Base-by-base conservation (phyloP, 2,888 invertebrate genomes). In the Aspidiotus rigidus region DNA sequence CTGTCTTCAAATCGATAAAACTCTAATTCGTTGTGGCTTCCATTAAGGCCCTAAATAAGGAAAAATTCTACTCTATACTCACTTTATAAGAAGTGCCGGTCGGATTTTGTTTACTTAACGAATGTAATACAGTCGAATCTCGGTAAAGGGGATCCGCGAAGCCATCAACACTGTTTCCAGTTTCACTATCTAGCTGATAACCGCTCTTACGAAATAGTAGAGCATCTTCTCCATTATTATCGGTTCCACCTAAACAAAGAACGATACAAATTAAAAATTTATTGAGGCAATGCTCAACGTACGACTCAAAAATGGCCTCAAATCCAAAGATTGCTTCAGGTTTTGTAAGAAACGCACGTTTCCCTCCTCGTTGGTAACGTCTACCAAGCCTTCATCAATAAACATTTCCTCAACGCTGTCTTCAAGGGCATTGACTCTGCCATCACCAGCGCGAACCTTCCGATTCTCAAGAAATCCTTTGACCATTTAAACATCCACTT, bases 141-240 rank as follows among this genome's bases (percentile, higher is more conserved):
- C 59, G 59, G 53, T 7, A 16, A 49, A 67, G 44, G 13, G 62
- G 62, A 49, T 70, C 70, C 11, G 70, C 28, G 16, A 59, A 17
- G 11, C 60, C 42, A 40, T 73, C 73, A 7, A 73, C 72, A 16
- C 70, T 42, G 49, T 72, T 72, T 9, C 69, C 64, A 17, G 70
- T 70, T 9, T 72, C 72, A 9, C 64, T 71, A 44, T 72, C 72
- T 6, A 62, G 57, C 44, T 62, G n/a, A 57, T 57, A 57, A 62
- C 49, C 13, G 69, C 70, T 39, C 62, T 69, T 64, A 17, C 61
- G 63, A 69, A 16, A 63, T 17, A 16, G 63, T 55, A 62, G 64
- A 70, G 54, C 62, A 62, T 55, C 69, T 60, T 59, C 62, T 40
- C 39, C 64, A 41, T 41, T 57, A 41, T 62, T 69, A 49, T 71